Base-by-base conservation (phyloP, 2,113 vertebrate genomes). In the Halcyon senegalensis region DNA sequence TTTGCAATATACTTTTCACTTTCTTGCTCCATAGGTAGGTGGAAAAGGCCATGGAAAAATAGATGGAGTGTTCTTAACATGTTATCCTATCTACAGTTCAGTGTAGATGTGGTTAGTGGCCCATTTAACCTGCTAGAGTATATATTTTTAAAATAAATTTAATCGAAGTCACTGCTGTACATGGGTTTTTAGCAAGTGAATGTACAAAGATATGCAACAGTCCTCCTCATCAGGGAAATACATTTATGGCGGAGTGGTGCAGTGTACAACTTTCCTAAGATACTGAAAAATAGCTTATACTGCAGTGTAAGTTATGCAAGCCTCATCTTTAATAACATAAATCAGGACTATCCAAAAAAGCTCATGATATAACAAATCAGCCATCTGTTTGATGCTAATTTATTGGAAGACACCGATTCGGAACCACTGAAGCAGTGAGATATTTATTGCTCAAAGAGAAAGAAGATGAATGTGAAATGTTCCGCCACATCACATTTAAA, bases 231-330 rank as follows among this genome's bases (percentile, higher is more conserved):
- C 51, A 84, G 70, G 24, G 35, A 91, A 88, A 75, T 41, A 33
- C 7, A 41, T 70, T 86, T 74, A 60, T 44, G 51, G 30, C 12
- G 78, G 35, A 84, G 11, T 4, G 87, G 58, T 30, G 41, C 16
- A 28, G 31, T 3, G 5, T 37, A 73, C 8, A 73, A 60, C 16
- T 72, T 90, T 76, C 75, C 19, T 17, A 82, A 62, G 62, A 43
- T 27, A 75, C 35, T 90, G 12, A 78, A 82, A 81, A 79, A 70
- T 37, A 89, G n/a, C 53, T 89, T 76, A 75, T 53, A 50, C 25
- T 84, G 77, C 73, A 39, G 6, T 43, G 8, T 51, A 87, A 90
- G 46, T 87, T 90, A 94, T 48, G 60, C 60, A 96, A 97, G 68
- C 73, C 48, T 68, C 46, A 64, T 81, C 68, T 86, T 90, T 86